These are phyloP conservation scores for Acanthosoma haemorrhoidale DNA, from an alignment of 2,888 invertebrate genomes.

Conservation along the genomic window DNA sequence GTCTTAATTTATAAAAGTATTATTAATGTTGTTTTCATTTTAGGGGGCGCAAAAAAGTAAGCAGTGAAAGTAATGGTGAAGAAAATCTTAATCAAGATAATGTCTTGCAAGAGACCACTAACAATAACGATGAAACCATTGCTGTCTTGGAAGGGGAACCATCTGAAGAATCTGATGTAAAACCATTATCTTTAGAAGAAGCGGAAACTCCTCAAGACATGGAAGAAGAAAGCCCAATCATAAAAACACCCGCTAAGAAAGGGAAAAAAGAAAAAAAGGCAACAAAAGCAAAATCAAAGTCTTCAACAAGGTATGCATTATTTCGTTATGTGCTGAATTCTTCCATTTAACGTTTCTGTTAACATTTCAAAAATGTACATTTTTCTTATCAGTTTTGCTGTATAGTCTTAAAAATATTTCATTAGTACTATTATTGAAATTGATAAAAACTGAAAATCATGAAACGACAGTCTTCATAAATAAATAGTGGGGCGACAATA, in stretches of 20 bases:
- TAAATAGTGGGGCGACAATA: too few relatives aligned
- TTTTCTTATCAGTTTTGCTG: too few relatives aligned
- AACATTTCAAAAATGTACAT: too few relatives aligned
- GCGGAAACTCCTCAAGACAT: background rate
- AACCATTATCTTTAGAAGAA: constrained; percentile 38
- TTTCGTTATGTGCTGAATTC: background rate
- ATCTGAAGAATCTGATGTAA: constrained; percentile 38
- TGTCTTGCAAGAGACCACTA: background rate
- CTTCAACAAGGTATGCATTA: background rate
- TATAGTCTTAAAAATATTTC: too few relatives aligned
- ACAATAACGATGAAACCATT: constrained; percentile 3
- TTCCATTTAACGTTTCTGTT: too few relatives aligned
- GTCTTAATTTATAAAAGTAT: background rate
- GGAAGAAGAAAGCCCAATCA: background rate
- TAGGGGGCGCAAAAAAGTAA: constrained; percentile 13
- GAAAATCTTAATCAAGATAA: background rate
- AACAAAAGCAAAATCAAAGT: constrained; percentile 6
- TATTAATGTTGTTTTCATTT: background rate
- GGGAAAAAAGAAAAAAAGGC: constrained; percentile 27
- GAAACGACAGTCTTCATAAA: too few relatives aligned
- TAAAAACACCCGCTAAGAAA: background rate
- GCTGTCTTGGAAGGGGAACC: constrained; percentile 44
- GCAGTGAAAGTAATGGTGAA: background rate
- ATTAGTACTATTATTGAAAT: too few relatives aligned
- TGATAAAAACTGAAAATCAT: too few relatives aligned